phyloP scores from a whole-genome alignment of 2,888 invertebrate species.

The Zelleria hepariella region DNA sequence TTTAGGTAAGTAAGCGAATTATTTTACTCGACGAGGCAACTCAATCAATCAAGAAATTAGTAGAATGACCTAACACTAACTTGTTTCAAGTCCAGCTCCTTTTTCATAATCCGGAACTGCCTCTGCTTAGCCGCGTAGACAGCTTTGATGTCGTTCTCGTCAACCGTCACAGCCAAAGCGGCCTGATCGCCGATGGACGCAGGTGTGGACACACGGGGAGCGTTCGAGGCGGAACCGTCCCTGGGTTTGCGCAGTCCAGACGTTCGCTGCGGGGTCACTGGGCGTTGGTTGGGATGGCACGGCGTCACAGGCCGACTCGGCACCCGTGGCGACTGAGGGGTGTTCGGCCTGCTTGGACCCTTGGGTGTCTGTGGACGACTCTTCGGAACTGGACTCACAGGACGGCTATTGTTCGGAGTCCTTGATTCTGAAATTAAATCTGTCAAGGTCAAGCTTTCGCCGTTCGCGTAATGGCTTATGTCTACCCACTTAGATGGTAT shows the following conservation, averaged over 20 bases:
- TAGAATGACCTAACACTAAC: no score
- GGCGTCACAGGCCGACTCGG: constrained; percentile 10
- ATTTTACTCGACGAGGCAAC: no score
- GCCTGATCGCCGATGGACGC: constrained; percentile 5
- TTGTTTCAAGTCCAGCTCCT: constrained; percentile 61
- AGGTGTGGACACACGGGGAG: constrained; percentile 18
- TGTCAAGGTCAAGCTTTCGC: background rate
- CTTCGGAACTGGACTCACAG: constrained; percentile 21
- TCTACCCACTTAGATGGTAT: no score
- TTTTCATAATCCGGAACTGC: constrained; percentile 49
- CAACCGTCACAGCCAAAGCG: constrained; percentile 12
- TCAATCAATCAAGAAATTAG: no score
- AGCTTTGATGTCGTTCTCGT: constrained; percentile 37
- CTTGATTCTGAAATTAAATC: background rate
- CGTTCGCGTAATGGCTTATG: no score
- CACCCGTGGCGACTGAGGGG: background rate
- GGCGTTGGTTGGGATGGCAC: constrained; percentile 4
- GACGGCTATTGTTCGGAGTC: constrained; percentile 17
- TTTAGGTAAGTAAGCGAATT: no score
- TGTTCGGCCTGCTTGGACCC: constrained; percentile 5
- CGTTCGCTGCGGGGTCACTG: constrained; percentile 18
- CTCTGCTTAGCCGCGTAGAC: constrained; percentile 34
- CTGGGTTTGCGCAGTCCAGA: background rate
- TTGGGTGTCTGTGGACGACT: constrained; percentile 32
- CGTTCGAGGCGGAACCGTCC: constrained; percentile 13